Evolutionary conservation across 2,113 vertebrate species (phyloP).

Genomic region (Callipepla californica): DNA sequence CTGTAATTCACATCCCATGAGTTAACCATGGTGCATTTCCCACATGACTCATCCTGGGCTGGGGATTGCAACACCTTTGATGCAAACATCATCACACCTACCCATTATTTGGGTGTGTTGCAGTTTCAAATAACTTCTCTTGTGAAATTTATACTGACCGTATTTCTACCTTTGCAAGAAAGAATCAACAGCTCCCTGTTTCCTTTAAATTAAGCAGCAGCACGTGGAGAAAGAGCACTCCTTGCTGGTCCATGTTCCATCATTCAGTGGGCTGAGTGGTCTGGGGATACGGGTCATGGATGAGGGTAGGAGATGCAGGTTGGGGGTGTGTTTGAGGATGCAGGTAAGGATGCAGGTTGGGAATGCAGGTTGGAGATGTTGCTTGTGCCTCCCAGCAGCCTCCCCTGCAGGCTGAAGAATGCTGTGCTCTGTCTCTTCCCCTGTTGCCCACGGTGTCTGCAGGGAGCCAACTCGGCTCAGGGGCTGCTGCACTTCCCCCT

Average conservation of each 20-base stretch:
- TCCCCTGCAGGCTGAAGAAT: not conserved
- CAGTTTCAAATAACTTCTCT: not conserved
- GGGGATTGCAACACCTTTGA: not conserved
- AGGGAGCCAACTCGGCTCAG: fast-evolving
- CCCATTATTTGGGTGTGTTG: not conserved
- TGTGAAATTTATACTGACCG: not conserved
- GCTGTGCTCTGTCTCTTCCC: not conserved
- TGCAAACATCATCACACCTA: not conserved
- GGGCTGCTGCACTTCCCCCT: not conserved
- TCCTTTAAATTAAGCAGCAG: not conserved
- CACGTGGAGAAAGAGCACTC: not conserved
- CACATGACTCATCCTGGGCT: not conserved
- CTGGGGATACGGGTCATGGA: not conserved
- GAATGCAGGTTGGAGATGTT: not conserved
- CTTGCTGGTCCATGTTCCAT: not conserved
- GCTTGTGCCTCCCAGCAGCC: not conserved
- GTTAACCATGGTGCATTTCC: not conserved
- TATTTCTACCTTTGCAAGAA: not conserved
- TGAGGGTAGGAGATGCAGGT: not conserved
- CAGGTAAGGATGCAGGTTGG: no score
- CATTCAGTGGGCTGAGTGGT: not conserved
- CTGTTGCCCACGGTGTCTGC: not conserved
- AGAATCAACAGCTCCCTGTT: not conserved
- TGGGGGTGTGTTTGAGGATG: no score
- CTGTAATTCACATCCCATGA: not conserved